A percentile compares a stretch with the other conserved stretches of the same genome.
These are phyloP conservation scores for Vespertilio murinus DNA, from an alignment of 2,797 vertebrate species.

Conservation along the genomic window DNA sequence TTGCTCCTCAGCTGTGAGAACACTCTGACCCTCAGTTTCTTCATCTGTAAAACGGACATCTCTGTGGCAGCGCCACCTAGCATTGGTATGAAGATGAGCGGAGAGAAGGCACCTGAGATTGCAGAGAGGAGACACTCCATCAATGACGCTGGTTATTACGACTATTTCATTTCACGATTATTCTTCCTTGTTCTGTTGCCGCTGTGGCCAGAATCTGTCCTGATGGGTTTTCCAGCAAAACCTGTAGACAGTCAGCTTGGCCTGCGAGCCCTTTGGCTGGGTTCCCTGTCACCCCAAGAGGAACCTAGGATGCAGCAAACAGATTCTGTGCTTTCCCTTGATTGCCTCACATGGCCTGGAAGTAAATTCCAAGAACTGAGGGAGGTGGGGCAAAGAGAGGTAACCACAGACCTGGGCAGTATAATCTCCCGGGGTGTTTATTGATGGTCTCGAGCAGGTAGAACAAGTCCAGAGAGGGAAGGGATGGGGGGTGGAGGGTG, in stretches of 20 bases:
- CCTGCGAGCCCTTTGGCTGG: background rate
- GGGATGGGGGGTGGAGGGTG: too few relatives aligned
- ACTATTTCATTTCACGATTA: background rate
- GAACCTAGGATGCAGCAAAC: background rate
- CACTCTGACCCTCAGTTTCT: background rate
- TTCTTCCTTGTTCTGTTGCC: background rate
- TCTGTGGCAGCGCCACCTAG: accelerated
- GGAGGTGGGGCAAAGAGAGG: background rate
- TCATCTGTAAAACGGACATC: background rate
- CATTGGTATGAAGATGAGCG: background rate
- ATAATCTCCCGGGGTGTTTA: background rate
- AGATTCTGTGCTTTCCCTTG: background rate
- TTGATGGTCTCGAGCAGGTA: background rate
- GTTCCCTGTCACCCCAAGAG: background rate
- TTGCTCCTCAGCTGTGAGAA: background rate
- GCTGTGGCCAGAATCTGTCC: background rate
- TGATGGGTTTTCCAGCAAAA: background rate
- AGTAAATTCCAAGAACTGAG: background rate
- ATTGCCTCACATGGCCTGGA: background rate
- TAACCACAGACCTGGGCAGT: background rate
- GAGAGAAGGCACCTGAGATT: background rate
- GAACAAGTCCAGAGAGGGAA: background rate
- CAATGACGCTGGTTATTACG: background rate
- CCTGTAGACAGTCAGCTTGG: background rate
- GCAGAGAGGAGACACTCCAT: background rate